These are phyloP conservation scores for Nesometra sesokonis DNA, from an alignment of 35 echinoderm and acorn worm genomes.

Conservation along the genomic window DNA sequence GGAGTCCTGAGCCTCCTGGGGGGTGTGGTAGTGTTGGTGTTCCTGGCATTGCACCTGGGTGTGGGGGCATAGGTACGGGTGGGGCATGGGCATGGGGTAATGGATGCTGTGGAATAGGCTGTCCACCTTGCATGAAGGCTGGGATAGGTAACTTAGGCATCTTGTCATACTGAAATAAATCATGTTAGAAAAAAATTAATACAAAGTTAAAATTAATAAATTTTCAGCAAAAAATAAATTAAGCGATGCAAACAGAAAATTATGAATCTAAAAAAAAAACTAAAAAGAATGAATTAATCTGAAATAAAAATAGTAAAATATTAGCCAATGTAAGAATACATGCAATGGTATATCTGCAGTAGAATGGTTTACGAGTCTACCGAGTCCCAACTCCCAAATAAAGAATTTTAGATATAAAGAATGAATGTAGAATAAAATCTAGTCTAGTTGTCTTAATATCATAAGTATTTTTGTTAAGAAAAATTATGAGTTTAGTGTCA, in stretches of 20 bases:
- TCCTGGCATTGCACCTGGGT: conserved; percentile 41
- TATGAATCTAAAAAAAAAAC: not conserved
- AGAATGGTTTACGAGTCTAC: too few relatives aligned
- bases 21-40: conserved; percentile 44
- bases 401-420: too few relatives aligned
- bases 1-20: conserved; percentile 36
- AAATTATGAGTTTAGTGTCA: too few relatives aligned
- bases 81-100: conserved; percentile 92
- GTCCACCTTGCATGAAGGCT: conserved; percentile 44
- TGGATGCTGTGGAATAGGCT: conserved; percentile 76
- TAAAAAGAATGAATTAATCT: too few relatives aligned
- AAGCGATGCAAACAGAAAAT: not conserved
- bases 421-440: too few relatives aligned
- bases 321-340: too few relatives aligned
- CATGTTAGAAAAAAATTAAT: not conserved
- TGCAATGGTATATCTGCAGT: too few relatives aligned
- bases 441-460: too few relatives aligned
- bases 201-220: too few relatives aligned
- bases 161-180: not conserved
- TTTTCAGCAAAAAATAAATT: not conserved
- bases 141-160: not conserved
- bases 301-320: too few relatives aligned
- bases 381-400: too few relatives aligned
- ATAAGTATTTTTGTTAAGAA: too few relatives aligned
- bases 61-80: conserved; percentile 89